phyloP scores from a whole-genome alignment of 1,140 invertebrate genomes.

The Lepidurus couesii region DNA sequence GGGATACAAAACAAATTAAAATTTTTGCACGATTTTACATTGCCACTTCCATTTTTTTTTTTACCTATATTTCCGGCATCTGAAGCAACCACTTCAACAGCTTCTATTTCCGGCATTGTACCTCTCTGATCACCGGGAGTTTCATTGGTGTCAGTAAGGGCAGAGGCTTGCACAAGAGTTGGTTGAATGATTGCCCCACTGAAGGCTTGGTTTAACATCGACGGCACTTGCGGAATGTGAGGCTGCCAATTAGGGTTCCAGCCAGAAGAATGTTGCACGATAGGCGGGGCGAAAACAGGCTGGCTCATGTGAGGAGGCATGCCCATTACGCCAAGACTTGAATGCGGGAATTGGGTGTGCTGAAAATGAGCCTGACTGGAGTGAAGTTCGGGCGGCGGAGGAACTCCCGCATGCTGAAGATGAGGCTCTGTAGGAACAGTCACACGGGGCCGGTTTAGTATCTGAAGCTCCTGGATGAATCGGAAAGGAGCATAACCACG shows the following conservation, averaged over 20 bases:
- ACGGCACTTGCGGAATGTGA: neutral
- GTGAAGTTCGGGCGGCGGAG: neutral
- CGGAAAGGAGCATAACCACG: constrained; percentile 60
- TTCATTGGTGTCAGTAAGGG: neutral
- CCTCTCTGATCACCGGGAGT: neutral
- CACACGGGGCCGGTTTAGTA: constrained; percentile 45
- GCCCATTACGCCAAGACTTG: neutral
- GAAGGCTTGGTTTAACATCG: neutral
- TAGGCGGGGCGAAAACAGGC: neutral
- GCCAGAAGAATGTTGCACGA: neutral
- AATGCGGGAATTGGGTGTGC: neutral
- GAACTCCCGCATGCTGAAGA: neutral
- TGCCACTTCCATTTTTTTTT: neutral
- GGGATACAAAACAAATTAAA: neutral
- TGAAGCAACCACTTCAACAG: neutral
- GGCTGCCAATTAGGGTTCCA: neutral
- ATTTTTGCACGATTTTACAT: too few species aligned
- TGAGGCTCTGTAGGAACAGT: constrained; percentile 48
- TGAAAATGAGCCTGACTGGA: constrained; percentile 4
- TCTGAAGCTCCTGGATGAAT: constrained; percentile 52
- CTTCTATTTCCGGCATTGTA: neutral
- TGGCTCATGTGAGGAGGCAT: constrained; percentile 19
- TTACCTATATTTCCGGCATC: neutral
- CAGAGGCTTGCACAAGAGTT: neutral
- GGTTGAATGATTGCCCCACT: neutral